Percentiles rank a stretch among this genome's conserved stretches.
Evolutionary conservation across 2,888 invertebrate species (phyloP).

Genomic region (Priocnemis perturbator): DNA sequence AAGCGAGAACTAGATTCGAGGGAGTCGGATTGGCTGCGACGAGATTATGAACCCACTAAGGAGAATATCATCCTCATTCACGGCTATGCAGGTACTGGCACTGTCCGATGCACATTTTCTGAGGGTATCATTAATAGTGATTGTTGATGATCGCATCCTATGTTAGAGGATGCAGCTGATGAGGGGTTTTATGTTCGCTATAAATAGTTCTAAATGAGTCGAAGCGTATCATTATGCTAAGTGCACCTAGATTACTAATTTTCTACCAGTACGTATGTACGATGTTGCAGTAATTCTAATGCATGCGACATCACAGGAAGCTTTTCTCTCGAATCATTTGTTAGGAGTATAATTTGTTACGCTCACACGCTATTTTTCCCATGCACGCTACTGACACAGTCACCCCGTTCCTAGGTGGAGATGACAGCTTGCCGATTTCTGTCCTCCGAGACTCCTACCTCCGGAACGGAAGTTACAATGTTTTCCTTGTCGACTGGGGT

Average conservation of each 20-base stretch:
- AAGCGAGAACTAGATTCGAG: constrained; percentile 60
- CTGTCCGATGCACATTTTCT: background rate
- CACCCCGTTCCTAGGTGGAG: constrained; percentile 76
- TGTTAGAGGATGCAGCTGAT: background rate
- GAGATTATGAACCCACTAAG: constrained; percentile 82
- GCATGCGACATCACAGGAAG: too few relatives aligned
- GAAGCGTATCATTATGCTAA: too few relatives aligned
- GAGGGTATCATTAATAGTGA: background rate
- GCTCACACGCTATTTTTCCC: too few relatives aligned
- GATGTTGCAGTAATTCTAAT: too few relatives aligned
- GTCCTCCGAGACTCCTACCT: constrained; percentile 87
- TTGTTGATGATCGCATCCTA: background rate
- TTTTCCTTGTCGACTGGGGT: constrained; percentile 88
- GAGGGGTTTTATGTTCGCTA: too few relatives aligned
- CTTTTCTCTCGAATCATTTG: too few relatives aligned
- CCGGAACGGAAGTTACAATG: constrained; percentile 85
- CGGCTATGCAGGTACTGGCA: constrained; percentile 81
- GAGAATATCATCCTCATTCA: constrained; percentile 85
- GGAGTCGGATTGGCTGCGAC: constrained; percentile 85
- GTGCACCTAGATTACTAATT: too few relatives aligned
- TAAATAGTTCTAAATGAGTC: background rate
- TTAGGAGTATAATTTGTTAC: too few relatives aligned
- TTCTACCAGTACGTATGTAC: too few relatives aligned
- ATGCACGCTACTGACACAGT: too few relatives aligned
- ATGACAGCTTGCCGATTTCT: constrained; percentile 83